Percentiles rank a stretch among this genome's conserved stretches.
Conservation (phyloP, 2,113 vertebrate species). For the Prietella phreatophila region DNA sequence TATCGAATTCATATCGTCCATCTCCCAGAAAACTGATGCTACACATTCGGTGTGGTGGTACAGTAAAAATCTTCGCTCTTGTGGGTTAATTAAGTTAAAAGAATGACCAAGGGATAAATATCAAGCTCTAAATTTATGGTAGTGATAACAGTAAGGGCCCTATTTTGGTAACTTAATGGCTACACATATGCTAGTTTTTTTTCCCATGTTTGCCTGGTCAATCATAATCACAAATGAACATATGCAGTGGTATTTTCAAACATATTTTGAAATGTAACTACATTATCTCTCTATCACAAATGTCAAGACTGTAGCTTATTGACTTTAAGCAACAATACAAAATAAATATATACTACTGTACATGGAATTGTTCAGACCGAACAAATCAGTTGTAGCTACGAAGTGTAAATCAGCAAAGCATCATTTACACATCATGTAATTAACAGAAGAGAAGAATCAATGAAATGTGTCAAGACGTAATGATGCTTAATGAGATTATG, state of each 20-base stretch:
- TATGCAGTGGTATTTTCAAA: not conserved
- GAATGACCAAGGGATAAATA: not conserved
- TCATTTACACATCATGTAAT: not conserved
- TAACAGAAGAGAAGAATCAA: not conserved
- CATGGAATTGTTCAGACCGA: not conserved
- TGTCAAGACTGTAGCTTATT: not conserved
- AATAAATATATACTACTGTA: not conserved
- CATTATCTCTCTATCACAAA: not conserved
- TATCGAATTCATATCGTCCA: not conserved
- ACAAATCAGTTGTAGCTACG: not conserved
- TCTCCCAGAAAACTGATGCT: conserved; percentile 13
- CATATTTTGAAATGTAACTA: not conserved
- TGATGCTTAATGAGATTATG: not conserved
- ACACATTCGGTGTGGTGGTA: conserved; percentile 2
- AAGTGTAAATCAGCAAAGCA: not conserved
- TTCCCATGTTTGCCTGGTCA: not conserved
- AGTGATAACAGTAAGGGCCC: not conserved
- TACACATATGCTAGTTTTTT: not conserved
- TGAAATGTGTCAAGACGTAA: not conserved
- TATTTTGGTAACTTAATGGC: not conserved
- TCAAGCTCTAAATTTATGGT: not conserved
- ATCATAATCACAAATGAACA: not conserved
- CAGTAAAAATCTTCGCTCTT: not conserved
- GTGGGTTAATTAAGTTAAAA: not conserved
- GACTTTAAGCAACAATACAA: not conserved